Evolutionary conservation across 2,113 vertebrate species (phyloP), one percentile per base, ranked within the genome.

Genomic region (Vulpes ferrilata): DNA sequence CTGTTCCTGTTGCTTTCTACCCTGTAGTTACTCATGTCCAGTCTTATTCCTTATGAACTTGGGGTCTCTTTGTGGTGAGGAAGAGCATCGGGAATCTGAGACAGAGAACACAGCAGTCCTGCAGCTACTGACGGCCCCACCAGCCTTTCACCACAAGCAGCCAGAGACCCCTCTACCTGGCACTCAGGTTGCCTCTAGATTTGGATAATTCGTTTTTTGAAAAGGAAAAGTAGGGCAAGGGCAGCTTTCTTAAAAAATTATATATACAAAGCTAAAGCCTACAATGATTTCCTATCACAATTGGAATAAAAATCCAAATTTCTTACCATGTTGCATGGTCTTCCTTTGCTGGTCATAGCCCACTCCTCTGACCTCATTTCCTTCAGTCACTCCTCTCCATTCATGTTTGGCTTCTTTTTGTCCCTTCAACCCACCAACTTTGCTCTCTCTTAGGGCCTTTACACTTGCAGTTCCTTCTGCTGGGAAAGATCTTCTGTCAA

Each of bases 181-280:
- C 60, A 20, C 81, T 64, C 22, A 57, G 30, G 6, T 81, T 27
- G 32, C 64, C 48, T 93, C 73, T 93, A 57, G n/a, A 87, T 73
- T 67, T 87, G 67, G 60, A 82, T 57, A 51, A 48, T 53, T 48
- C 81, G 12, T 79, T 94, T 94, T 83, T 76, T 84, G 62, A 59
- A 74, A 67, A 67, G 35, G 25, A 59, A 65, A 96, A 89, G 27
- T 25, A 82, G 55, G 19, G 43, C 30, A 59, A 30, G 43, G 20
- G 11, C 9, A 27, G 38, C 64, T 92, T 74, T 48, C 57, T 76
- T 20, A 84, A 92, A 92, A 80, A 88, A 51, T 71, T 27, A 20
- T 59, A 11, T 53, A 11, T 27, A 23, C 13, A 55, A 57, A 74
- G 20, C 35, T 69, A 22, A 67, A 60, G 30, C 15, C 51, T 59